Evolutionary conservation across 1,140 invertebrate genomes (phyloP).

Genomic region (Carposina sasakii): DNA sequence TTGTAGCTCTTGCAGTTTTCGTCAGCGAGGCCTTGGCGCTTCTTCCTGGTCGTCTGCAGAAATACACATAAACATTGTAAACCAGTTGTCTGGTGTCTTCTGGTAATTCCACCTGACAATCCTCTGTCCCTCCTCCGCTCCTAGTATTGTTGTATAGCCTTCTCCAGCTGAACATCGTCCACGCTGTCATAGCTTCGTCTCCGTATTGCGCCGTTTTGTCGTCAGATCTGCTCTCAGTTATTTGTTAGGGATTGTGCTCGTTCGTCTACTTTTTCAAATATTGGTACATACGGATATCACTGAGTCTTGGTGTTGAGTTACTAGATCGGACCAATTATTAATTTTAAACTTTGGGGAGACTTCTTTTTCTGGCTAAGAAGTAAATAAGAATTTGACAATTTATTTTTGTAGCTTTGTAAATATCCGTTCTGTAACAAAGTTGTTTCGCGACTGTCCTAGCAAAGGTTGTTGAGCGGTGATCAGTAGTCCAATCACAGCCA

Average conservation of each 20-base stretch:
- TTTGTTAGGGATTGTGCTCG: too few species aligned
- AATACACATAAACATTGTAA: constrained; percentile 65
- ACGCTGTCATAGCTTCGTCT: constrained; percentile 64
- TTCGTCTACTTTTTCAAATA: too few species aligned
- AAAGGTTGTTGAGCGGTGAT: constrained; percentile 31
- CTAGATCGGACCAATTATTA: too few species aligned
- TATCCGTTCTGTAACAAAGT: constrained; percentile 39
- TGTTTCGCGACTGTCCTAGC: constrained; percentile 39
- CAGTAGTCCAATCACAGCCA: constrained; percentile 54
- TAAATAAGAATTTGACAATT: too few species aligned
- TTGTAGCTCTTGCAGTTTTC: constrained; percentile 62
- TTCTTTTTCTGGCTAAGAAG: too few species aligned
- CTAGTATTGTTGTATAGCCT: constrained; percentile 54
- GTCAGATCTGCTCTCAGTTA: too few species aligned
- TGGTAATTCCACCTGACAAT: constrained; percentile 46
- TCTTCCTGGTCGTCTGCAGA: constrained; percentile 52
- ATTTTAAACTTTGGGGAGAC: too few species aligned
- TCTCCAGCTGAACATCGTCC: constrained; percentile 69
- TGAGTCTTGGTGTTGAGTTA: too few species aligned
- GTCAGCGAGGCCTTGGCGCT: constrained; percentile 52
- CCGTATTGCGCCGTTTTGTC: constrained; percentile 65
- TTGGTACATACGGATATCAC: too few species aligned
- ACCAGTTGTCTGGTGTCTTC: constrained; percentile 61
- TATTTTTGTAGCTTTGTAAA: too few species aligned
- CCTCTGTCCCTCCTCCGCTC: constrained; percentile 34